Evolutionary conservation across 2,888 invertebrate species (phyloP).

Genomic region (Eupithecia dodoneata): DNA sequence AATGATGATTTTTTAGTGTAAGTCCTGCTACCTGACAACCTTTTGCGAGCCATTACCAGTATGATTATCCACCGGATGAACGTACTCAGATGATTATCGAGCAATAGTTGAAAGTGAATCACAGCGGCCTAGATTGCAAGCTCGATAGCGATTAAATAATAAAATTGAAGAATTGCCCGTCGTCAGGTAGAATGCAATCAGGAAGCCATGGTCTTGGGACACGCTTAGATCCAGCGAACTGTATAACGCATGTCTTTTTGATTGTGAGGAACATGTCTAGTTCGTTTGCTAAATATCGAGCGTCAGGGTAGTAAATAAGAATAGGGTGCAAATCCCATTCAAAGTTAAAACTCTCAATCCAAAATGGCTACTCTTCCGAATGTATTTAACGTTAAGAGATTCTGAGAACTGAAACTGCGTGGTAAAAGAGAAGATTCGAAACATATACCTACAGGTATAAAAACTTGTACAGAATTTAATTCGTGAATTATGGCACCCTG

Average conservation of each 20-base stretch:
- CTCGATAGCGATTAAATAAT: slow-evolving; percentile 60
- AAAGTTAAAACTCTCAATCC: neutral
- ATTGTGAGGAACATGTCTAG: neutral
- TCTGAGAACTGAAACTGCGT: neutral
- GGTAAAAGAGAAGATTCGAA: neutral
- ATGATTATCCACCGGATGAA: neutral
- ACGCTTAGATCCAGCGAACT: neutral
- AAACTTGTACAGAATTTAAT: neutral
- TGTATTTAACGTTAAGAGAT: neutral
- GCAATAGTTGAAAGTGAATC: slow-evolving; percentile 37
- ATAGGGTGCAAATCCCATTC: neutral
- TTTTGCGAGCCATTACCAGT: neutral
- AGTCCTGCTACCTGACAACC: neutral
- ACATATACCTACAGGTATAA: too few species aligned
- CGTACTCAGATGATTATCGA: neutral
- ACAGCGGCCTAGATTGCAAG: slow-evolving; percentile 50
- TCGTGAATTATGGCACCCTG: neutral
- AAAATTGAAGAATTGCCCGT: slow-evolving; percentile 46
- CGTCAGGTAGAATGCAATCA: slow-evolving; percentile 1
- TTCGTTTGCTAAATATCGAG: neutral
- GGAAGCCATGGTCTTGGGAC: neutral
- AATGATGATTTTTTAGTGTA: neutral
- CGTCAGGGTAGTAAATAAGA: too few species aligned
- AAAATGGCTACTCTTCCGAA: neutral
- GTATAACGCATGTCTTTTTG: neutral